These are phyloP conservation scores for Arctia plantaginis DNA, from an alignment of 2,888 invertebrate species.

Conservation along the genomic window DNA sequence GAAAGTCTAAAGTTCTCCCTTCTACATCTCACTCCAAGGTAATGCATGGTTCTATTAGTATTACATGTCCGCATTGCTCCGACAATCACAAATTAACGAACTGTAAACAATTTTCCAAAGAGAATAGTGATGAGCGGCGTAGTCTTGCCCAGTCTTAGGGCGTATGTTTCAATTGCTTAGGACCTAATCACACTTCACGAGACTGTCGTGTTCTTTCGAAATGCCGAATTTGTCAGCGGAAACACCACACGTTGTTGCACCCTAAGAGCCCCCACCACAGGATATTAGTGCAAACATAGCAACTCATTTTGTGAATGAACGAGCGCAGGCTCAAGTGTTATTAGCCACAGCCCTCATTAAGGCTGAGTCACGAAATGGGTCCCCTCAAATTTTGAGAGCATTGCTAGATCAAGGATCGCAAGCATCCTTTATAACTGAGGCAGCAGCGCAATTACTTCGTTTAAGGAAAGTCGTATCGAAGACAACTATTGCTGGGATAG, in stretches of 20 bases:
- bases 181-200: conserved; percentile 6
- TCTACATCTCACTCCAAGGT: background rate
- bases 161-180: conserved; percentile 12
- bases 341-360: conserved; percentile 13
- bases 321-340: conserved; percentile 13
- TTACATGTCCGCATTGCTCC: conserved; percentile 13
- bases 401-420: background rate
- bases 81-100: conserved; percentile 4
- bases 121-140: conserved; percentile 1
- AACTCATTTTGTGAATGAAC: conserved; percentile 13
- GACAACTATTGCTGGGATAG: too few species aligned
- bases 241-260: background rate
- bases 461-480: background rate
- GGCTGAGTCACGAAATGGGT: background rate
- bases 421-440: background rate
- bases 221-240: conserved; percentile 12
- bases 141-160: conserved; percentile 1
- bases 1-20: too few species aligned
- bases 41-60: conserved; percentile 1
- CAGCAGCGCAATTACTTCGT: background rate
- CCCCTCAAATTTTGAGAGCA: background rate
- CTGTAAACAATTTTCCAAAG: background rate
- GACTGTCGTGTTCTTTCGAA: background rate
- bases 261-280: background rate
- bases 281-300: conserved; percentile 9